Percentiles rank a stretch among this genome's conserved stretches.
phyloP scores from a whole-genome alignment of 2,888 invertebrate genomes.

The Platycheirus albimanus region DNA sequence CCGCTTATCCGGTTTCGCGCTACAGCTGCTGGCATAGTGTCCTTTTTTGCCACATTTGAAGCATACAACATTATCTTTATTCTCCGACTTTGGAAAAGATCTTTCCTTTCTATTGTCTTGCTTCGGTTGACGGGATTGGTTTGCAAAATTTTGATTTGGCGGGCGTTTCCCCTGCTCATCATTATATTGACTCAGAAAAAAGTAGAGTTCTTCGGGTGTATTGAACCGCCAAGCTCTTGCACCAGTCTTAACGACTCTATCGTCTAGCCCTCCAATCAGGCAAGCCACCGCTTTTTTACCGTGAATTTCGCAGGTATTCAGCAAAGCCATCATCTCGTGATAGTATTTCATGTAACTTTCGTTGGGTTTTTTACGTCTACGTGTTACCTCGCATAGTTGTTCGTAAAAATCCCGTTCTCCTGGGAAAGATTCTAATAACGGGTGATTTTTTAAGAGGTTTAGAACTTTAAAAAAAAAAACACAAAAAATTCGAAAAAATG shows the following conservation, averaged over 20 bases:
- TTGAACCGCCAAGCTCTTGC: conserved; percentile 12
- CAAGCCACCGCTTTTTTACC: conserved; percentile 12
- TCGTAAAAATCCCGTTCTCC: conserved; percentile 22
- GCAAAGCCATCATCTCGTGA: conserved; percentile 21
- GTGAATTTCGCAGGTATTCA: conserved; percentile 10
- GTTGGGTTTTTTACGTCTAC: conserved; percentile 7
- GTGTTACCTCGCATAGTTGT: conserved; percentile 19
- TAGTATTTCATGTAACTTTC: conserved; percentile 28
- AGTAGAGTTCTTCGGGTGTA: neutral
- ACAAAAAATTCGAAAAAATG: too few relatives aligned
- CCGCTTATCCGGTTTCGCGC: neutral
- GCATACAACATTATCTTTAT: neutral
- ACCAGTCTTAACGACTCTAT: conserved; percentile 15
- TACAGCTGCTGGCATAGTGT: conserved; percentile 3
- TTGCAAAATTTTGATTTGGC: neutral
- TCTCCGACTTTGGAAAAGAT: neutral
- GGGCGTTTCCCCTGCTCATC: neutral
- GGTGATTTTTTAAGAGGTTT: too few relatives aligned
- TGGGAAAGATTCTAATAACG: conserved; percentile 15
- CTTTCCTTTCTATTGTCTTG: neutral
- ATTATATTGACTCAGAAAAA: conserved; percentile 11
- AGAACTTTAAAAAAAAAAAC: too few relatives aligned
- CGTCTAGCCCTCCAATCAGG: conserved; percentile 9
- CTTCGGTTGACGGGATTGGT: neutral
- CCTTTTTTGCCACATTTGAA: conserved; percentile 1